These are phyloP conservation scores for Tarsius wallacei DNA, from an alignment of 2,797 vertebrate species.

Conservation along the genomic window DNA sequence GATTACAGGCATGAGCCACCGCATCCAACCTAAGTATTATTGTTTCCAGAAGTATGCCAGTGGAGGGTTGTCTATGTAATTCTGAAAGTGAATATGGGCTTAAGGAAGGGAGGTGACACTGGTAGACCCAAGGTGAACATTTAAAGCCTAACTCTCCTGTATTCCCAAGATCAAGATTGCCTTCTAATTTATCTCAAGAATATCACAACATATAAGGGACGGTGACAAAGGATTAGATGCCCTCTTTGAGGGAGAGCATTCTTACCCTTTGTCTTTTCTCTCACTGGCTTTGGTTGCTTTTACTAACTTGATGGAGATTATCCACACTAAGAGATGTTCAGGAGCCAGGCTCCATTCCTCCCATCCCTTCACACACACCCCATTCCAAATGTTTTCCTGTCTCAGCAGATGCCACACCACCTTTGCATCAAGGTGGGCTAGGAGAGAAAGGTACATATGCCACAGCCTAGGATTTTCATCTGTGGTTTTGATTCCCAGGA, in stretches of 20 bases:
- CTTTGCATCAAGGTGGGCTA: neutral
- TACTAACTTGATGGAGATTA: neutral
- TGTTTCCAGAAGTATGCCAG: neutral
- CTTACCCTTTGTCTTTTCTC: neutral
- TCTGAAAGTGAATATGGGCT: neutral
- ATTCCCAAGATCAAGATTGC: neutral
- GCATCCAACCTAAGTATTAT: neutral
- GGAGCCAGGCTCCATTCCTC: neutral
- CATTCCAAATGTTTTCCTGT: neutral
- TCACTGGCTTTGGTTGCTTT: conserved; percentile 29
- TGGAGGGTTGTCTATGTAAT: neutral
- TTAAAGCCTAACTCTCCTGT: conserved; percentile 11
- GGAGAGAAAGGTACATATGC: neutral
- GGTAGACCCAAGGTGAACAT: neutral
- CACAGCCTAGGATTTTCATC: neutral
- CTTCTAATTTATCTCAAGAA: conserved; percentile 34
- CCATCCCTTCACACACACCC: neutral
- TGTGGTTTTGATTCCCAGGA: neutral
- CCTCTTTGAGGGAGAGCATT: neutral
- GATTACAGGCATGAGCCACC: too few relatives aligned
- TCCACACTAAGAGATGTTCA: neutral
- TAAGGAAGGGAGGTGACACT: neutral
- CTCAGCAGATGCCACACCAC: neutral
- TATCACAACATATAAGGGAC: neutral
- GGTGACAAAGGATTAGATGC: neutral